Base-by-base conservation (phyloP, 35 echinoderm and acorn worm genomes). In the Amphiura filiformis region DNA sequence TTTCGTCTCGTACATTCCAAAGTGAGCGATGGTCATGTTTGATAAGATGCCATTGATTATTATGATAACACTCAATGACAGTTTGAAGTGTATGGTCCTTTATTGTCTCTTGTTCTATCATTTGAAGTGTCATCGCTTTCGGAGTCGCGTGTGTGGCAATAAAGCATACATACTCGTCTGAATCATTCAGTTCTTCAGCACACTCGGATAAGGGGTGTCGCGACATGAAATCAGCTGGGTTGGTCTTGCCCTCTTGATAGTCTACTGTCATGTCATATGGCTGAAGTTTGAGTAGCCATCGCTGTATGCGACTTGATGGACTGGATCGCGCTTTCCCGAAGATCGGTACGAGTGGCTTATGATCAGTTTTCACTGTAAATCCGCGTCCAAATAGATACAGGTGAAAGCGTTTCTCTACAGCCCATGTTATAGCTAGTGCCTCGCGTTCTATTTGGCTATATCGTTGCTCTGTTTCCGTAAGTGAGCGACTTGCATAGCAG, bases 201-300 rank as follows among this genome's bases (percentile, higher is more conserved):
- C 9, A 33, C 0, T 32, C 39, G 3, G 4, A 87, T 15, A 13
- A 14, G 13, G 87, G 90, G 38, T 90, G 94, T 28, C 91, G 77
- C 37, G 94, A 97, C 78, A 92, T 78, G 34, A 76, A 92, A 56
- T 93, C 90, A 2, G 86, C 86, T 31, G 94, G 94, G 36, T 96
- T 96, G 22, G 0, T 0, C 76, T 88, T 82, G 39, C 82, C 94
- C 38, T 90, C 80, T 33, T 38, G 31, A 31, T 92, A 90, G 34
- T 26, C n/a, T 30, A 93, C 47, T 1, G 17, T 57, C 35, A 77
- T 93, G 1, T 88, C 47, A 84, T 96, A 93, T 1, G 84, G 34
- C 42, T 96, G 90, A 0, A 96, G 75, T 70, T 83, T 86, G 32
- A 92, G 44, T 9, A 92, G 33, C 94, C 94, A 96, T 32, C 80